These are phyloP conservation scores for Ranitomeya imitator DNA, from an alignment of 2,113 vertebrate genomes.

Conservation along the genomic window DNA sequence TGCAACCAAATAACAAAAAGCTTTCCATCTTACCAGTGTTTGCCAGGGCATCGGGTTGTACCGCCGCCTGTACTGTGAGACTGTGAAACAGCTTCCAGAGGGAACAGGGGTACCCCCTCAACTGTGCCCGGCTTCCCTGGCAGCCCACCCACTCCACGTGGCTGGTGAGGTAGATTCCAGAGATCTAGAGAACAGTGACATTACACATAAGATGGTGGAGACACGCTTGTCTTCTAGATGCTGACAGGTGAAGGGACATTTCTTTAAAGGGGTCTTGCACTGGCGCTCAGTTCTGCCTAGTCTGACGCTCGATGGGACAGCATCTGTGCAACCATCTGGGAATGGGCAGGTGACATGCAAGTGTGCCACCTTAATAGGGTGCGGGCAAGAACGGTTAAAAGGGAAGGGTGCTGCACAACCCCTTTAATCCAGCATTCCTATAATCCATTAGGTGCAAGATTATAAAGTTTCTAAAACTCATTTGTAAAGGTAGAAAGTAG, in stretches of 20 bases:
- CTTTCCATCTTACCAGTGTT: conserved; percentile 77
- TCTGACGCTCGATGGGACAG: too few relatives aligned
- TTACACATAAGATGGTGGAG: background rate
- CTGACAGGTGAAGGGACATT: background rate
- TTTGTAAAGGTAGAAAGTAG: too few relatives aligned
- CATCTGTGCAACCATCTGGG: too few relatives aligned
- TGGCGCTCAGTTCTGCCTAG: too few relatives aligned
- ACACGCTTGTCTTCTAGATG: background rate
- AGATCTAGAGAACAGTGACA: conserved; percentile 75
- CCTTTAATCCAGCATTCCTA: background rate
- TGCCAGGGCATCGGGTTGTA: conserved; percentile 73
- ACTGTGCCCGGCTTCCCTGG: conserved; percentile 83
- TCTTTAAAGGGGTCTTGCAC: too few relatives aligned
- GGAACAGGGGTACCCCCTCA: conserved; percentile 89
- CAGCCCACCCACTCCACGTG: conserved; percentile 87
- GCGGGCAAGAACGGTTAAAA: too few relatives aligned
- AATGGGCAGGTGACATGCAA: too few relatives aligned
- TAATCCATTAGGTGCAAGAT: background rate
- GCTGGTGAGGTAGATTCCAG: conserved; percentile 82
- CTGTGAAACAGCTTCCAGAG: conserved; percentile 93
- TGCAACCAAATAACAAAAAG: background rate
- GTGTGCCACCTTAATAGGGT: too few relatives aligned
- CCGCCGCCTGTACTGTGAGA: conserved; percentile 79
- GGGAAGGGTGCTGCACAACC: too few relatives aligned
- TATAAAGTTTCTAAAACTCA: background rate